phyloP scores from a whole-genome alignment of 92 coral and sea anemone species.

The Galaxea fascicularis region DNA sequence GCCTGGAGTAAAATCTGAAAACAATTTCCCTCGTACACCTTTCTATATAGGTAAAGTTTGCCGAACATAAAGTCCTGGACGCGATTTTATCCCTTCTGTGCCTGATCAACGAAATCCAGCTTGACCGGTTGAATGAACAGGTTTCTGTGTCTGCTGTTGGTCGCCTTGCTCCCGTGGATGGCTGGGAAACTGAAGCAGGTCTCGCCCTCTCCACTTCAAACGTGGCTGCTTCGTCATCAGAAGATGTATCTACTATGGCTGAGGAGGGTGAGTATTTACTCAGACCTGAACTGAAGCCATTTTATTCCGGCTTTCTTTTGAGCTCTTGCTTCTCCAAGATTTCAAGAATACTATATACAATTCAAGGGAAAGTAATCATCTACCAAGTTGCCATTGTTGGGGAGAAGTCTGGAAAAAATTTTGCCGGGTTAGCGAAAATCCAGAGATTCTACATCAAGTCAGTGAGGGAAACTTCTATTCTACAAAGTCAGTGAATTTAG shows the following conservation, averaged over 20 bases:
- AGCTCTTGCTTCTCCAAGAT: too few relatives aligned
- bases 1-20: not conserved
- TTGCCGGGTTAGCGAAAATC: too few relatives aligned
- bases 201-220: not conserved
- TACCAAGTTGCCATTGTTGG: too few relatives aligned
- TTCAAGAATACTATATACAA: too few relatives aligned
- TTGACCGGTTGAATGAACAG: constrained; percentile 58
- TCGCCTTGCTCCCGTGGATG: not conserved
- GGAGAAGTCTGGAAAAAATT: too few relatives aligned
- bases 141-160: not conserved
- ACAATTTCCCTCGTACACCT: not conserved
- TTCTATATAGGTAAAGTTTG: constrained; percentile 13
- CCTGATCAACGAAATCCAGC: constrained; percentile 68
- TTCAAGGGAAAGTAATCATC: too few relatives aligned
- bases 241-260: constrained; percentile 36
- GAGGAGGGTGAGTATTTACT: constrained; percentile 48
- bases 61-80: constrained; percentile 63
- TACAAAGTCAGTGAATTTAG: too few relatives aligned
- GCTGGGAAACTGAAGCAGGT: constrained; percentile 19
- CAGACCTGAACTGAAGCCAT: not conserved
- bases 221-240: constrained; percentile 15
- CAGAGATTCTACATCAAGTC: too few relatives aligned
- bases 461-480: too few relatives aligned
- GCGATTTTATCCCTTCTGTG: constrained; percentile 78
- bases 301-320: not conserved